These are phyloP conservation scores for Platygyra sinensis DNA, from an alignment of 64 coral and sea anemone species.

Conservation along the genomic window DNA sequence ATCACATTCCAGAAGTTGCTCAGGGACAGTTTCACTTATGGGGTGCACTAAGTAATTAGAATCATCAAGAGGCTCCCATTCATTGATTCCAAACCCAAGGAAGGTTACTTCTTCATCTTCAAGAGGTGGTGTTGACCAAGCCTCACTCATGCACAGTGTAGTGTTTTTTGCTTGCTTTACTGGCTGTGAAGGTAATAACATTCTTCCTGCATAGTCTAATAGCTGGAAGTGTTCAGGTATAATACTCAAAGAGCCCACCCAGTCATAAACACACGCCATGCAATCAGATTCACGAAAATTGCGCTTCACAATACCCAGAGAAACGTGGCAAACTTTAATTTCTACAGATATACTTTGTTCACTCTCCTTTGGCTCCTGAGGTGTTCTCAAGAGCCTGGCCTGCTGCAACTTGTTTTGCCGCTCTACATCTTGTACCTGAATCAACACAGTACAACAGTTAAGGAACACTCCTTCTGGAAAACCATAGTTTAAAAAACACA, in stretches of 20 bases:
- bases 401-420: conserved; percentile 42
- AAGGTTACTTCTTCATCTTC: conserved; percentile 23
- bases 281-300: background rate
- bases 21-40: conserved; percentile 22
- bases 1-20: conserved; percentile 1
- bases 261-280: conserved; percentile 10
- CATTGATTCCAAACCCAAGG: conserved; percentile 14
- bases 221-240: conserved; percentile 13
- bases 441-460: conserved; percentile 24
- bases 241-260: conserved; percentile 8
- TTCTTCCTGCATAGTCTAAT: conserved; percentile 15
- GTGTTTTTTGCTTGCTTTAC: conserved; percentile 12
- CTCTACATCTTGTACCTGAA: conserved; percentile 41
- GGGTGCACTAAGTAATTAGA: background rate
- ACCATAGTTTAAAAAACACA: too few species aligned
- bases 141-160: conserved; percentile 17
- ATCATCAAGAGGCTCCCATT: conserved; percentile 12
- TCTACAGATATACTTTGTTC: conserved; percentile 25
- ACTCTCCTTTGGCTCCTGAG: conserved; percentile 42
- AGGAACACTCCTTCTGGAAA: background rate
- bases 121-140: conserved; percentile 2
- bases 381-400: conserved; percentile 34
- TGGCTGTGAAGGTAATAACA: conserved; percentile 25
- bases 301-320: background rate
- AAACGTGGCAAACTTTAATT: conserved; percentile 33